phyloP scores from a whole-genome alignment of 1,140 invertebrate genomes.

The Drosophila bipectinata region DNA sequence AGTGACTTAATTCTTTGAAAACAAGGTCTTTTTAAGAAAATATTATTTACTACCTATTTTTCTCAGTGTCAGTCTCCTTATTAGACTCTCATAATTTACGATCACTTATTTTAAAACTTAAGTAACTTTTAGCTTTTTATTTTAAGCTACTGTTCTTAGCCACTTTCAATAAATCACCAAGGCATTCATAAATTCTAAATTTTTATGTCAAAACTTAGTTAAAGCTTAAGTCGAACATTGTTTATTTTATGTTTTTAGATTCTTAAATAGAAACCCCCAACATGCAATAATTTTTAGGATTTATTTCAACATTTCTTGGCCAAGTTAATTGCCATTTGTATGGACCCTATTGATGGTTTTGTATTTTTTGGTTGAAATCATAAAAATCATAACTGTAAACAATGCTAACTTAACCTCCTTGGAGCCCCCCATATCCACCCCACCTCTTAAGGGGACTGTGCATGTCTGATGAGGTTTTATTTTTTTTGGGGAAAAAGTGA shows the following conservation, averaged over 20 bases:
- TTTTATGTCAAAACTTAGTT: background rate
- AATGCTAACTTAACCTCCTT: slow-evolving; percentile 23
- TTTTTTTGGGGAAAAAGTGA: slow-evolving; percentile 50
- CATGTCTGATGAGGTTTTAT: slow-evolving; percentile 74
- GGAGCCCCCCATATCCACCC: background rate
- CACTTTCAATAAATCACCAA: background rate
- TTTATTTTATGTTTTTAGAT: background rate
- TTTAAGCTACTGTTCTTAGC: background rate
- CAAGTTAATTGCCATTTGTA: background rate
- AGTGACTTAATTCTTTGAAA: too few relatives aligned
- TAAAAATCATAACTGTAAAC: slow-evolving; percentile 76
- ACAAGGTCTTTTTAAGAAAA: too few relatives aligned
- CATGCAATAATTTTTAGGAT: background rate
- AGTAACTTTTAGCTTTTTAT: background rate
- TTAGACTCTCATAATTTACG: too few relatives aligned
- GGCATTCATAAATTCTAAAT: background rate
- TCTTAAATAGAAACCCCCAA: background rate
- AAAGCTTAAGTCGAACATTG: background rate
- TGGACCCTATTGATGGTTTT: background rate
- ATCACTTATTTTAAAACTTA: too few relatives aligned
- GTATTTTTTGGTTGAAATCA: slow-evolving; percentile 54
- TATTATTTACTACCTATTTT: too few relatives aligned
- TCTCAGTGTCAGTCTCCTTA: too few relatives aligned
- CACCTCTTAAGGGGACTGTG: slow-evolving; percentile 47
- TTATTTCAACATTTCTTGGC: background rate